Evolutionary conservation across 2,797 vertebrate genomes (phyloP).

Genomic region (Hephaestus fuliginosus): DNA sequence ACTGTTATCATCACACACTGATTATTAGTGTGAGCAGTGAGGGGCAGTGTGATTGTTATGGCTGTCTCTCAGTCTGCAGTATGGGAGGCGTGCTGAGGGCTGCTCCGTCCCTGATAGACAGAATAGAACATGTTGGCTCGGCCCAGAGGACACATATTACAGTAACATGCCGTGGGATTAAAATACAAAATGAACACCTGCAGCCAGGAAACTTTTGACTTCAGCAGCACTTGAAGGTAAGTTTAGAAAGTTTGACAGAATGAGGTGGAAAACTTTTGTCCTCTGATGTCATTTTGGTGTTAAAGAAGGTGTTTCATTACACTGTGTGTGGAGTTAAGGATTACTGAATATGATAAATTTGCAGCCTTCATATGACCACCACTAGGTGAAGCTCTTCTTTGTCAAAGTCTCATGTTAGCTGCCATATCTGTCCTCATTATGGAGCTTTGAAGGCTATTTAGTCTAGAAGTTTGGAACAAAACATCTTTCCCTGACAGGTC

Average conservation of each 20-base stretch:
- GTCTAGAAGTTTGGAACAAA: not conserved
- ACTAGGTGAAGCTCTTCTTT: not conserved
- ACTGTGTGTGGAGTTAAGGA: not conserved
- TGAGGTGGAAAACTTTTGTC: not conserved
- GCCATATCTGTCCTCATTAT: not conserved
- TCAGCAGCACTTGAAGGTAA: slow-evolving; percentile 52
- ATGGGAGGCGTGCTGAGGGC: slow-evolving; percentile 50
- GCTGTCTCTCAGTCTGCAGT: slow-evolving; percentile 39
- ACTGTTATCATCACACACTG: slow-evolving; percentile 17
- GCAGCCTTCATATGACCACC: not conserved
- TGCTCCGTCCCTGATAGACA: slow-evolving; percentile 28
- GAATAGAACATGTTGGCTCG: slow-evolving; percentile 26
- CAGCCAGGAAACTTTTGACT: slow-evolving; percentile 35
- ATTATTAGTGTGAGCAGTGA: slow-evolving; percentile 28
- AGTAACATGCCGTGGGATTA: slow-evolving; percentile 42
- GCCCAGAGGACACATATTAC: slow-evolving; percentile 31
- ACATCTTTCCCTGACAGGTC: not conserved
- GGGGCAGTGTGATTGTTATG: slow-evolving; percentile 32
- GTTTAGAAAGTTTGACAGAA: not conserved
- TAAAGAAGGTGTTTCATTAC: not conserved
- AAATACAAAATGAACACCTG: slow-evolving; percentile 35
- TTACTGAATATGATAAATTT: not conserved
- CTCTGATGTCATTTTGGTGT: not conserved
- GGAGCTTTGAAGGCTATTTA: not conserved
- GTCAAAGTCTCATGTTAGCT: not conserved